Percentiles rank a stretch among this genome's conserved stretches.
Conservation (phyloP, 2,797 vertebrate genomes). For the Cryptoblepharus egeriae region DNA sequence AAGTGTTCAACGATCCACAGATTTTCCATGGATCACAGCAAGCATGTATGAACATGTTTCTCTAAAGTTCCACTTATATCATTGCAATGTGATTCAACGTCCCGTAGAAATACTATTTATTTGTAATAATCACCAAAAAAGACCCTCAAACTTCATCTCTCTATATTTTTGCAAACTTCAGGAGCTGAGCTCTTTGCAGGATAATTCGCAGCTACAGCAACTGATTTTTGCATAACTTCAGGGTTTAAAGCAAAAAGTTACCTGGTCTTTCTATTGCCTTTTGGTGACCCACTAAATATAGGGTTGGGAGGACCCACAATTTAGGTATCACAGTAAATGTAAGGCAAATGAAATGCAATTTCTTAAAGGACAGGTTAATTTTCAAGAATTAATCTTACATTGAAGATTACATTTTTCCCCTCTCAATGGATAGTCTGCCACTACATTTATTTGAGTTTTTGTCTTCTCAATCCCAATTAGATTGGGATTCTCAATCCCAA, state of each 20-base stretch:
- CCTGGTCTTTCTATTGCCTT: no score
- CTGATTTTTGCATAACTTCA: no score
- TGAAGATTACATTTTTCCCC: neutral
- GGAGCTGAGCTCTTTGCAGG: no score
- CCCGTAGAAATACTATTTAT: neutral
- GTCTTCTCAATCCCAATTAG: neutral
- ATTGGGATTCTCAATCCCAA: constrained; percentile 2
- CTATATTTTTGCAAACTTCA: no score
- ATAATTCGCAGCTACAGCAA: no score
- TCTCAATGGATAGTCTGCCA: neutral
- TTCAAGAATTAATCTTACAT: neutral
- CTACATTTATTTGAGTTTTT: neutral
- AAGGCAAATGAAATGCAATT: neutral
- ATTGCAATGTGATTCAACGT: neutral
- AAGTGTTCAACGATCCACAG: neutral
- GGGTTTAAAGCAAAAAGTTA: no score
- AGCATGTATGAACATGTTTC: neutral
- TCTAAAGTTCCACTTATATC: neutral
- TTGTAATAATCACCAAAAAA: no score
- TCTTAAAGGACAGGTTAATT: neutral
- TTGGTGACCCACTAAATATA: no score
- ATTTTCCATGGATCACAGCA: neutral
- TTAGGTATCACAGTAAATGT: neutral
- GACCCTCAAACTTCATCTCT: no score
- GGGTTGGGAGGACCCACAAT: no score